phyloP scores from a whole-genome alignment of 37 sponge, comb jelly and placozoan genomes.

The Chondrilla cf. caribensis region DNA sequence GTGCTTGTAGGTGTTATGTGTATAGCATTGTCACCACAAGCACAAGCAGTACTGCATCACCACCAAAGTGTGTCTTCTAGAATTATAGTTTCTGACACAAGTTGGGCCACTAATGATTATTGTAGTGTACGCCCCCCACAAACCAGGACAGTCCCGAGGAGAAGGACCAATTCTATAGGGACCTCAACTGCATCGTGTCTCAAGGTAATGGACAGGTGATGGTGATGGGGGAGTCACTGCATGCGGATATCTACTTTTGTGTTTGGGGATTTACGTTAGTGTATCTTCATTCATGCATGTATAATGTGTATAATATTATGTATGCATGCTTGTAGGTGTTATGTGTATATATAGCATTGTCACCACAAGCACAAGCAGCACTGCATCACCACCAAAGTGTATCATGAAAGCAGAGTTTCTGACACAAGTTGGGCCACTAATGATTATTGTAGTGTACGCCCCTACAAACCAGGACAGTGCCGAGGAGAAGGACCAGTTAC shows the following conservation, averaged over 20 bases:
- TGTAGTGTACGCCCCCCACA: conserved; percentile 7
- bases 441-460: conserved; percentile 5
- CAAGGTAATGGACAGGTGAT: conserved; percentile 15
- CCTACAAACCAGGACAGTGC: conserved; percentile 14
- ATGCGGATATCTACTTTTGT: no score
- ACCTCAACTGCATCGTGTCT: background rate
- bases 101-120: conserved; percentile 8
- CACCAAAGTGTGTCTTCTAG: conserved; percentile 17
- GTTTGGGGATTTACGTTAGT: no score
- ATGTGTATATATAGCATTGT: conserved; percentile 9
- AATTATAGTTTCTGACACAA: conserved; percentile 4
- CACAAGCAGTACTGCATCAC: background rate
- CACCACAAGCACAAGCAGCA: conserved; percentile 13
- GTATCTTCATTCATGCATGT: no score
- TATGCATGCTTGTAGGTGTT: background rate
- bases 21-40: conserved; percentile 20
- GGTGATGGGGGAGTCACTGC: background rate
- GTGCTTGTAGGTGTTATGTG: background rate
- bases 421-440: conserved; percentile 6
- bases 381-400: conserved; percentile 4
- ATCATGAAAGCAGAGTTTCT: conserved; percentile 4
- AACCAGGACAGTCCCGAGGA: conserved; percentile 13
- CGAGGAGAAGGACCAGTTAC: conserved; percentile 8
- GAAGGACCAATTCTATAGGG: conserved; percentile 14
- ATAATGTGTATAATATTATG: no score